Base-by-base conservation (phyloP, 2,797 vertebrate species). In the Crenuchus spilurus region DNA sequence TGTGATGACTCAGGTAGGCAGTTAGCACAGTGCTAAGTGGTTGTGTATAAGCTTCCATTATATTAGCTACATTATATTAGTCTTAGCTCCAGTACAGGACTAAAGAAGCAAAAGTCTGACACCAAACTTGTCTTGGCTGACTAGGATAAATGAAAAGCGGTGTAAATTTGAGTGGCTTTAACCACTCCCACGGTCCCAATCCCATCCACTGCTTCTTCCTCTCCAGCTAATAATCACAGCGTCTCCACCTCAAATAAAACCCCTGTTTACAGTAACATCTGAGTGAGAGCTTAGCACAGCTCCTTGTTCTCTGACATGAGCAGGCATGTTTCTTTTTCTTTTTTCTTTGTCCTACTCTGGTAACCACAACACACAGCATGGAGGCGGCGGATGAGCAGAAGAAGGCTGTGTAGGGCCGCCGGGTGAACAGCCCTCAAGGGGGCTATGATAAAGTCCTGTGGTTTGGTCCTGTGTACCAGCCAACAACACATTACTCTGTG, bases 281-380 rank as follows among this genome's bases (percentile, higher is more conserved):
- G 11, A 70, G 55, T 4, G 14, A 55, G 60, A 65, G 60, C 42
- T 33, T 31, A 49, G 52, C 39, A n/a, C 51, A 22, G 52, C 64
- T 61, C 28, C 60, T 48, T 48, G 30, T 57, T 52, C 37, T 66
- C 33, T 44, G 41, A 74, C 79, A 77, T 72, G 82, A 81, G 74
- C 75, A 48, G 60, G 62, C 76, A 81, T 65, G 74, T 70, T 62
- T 64, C 69, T 70, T 69, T n/a, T 7, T 11, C 24, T 51, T 16
- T 8, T 55, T 57, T 54, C 26, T 55, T 55, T 44, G 16, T 55
- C 28, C 48, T 4, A 54, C 44, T 71, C 54, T 49, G 52, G 55
- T 72, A 77, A 81, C 76, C 82, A 83, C 79, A 81, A 77, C 79
- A 79, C 76, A 77, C 68, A 70, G 76, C 42, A 55, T 77, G 64